phyloP scores from a whole-genome alignment of 2,113 vertebrate genomes.

The Embiotoca jacksoni region DNA sequence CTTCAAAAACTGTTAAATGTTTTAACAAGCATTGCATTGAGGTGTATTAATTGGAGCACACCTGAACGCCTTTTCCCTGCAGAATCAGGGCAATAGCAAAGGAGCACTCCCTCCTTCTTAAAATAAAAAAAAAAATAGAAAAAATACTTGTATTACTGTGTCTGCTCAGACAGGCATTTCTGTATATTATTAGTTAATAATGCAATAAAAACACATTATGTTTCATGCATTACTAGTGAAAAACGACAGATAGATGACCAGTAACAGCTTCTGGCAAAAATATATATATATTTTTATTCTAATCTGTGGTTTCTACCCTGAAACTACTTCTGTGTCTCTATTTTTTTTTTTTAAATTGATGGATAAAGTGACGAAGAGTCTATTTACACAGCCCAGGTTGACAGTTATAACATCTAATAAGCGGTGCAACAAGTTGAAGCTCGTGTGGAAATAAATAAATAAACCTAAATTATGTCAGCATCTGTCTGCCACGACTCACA shows the following conservation, averaged over 20 bases:
- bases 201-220: neutral
- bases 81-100: neutral
- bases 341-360: neutral
- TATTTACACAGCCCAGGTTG: neutral
- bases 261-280: no score
- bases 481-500: neutral
- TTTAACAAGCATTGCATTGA: no score
- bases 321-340: neutral
- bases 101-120: neutral
- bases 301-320: no score
- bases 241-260: no score
- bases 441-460: neutral
- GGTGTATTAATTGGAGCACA: no score
- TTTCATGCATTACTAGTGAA: no score
- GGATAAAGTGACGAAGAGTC: neutral
- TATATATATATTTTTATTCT: no score
- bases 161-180: neutral
- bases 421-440: conserved; percentile 62
- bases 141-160: neutral
- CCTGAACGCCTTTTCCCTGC: neutral
- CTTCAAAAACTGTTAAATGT: neutral
- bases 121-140: neutral
- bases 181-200: neutral
- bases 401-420: conserved; percentile 38
- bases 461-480: neutral